Evolutionary conservation across 2,113 vertebrate genomes (phyloP).

Genomic region (Lamprotornis superbus): DNA sequence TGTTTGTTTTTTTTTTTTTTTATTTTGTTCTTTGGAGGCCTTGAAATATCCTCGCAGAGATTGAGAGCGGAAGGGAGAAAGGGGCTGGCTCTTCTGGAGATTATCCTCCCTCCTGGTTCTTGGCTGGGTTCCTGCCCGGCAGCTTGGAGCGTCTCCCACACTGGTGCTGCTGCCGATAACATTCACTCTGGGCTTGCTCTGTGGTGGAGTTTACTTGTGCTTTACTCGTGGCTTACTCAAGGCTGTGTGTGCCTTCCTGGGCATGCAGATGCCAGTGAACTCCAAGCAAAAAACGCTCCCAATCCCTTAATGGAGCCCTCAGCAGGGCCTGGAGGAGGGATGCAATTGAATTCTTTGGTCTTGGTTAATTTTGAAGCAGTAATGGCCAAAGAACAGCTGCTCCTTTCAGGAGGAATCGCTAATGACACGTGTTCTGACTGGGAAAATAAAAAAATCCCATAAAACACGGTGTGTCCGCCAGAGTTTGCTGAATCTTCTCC

Average conservation of each 20-base stretch:
- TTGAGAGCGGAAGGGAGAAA: constrained; percentile 22
- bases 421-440: not conserved
- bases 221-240: not conserved
- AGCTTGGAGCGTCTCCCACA: not conserved
- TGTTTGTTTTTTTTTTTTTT: not conserved
- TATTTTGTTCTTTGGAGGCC: not conserved
- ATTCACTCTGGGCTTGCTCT: not conserved
- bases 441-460: not conserved
- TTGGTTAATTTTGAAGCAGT: constrained; percentile 14
- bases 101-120: constrained; percentile 37
- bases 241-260: not conserved
- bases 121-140: not conserved
- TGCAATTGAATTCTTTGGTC: not conserved
- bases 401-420: not conserved
- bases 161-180: not conserved
- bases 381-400: constrained; percentile 42
- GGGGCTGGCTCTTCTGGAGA: constrained; percentile 23
- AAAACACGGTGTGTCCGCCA: not conserved
- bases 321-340: not conserved
- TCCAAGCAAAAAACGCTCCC: not conserved
- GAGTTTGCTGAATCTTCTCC: not conserved
- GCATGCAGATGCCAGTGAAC: not conserved
- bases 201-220: not conserved
- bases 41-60: constrained; percentile 36
- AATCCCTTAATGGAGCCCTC: not conserved